Evolutionary conservation across 2,888 invertebrate genomes (phyloP).

Genomic region (Archaeoteleia sp.): DNA sequence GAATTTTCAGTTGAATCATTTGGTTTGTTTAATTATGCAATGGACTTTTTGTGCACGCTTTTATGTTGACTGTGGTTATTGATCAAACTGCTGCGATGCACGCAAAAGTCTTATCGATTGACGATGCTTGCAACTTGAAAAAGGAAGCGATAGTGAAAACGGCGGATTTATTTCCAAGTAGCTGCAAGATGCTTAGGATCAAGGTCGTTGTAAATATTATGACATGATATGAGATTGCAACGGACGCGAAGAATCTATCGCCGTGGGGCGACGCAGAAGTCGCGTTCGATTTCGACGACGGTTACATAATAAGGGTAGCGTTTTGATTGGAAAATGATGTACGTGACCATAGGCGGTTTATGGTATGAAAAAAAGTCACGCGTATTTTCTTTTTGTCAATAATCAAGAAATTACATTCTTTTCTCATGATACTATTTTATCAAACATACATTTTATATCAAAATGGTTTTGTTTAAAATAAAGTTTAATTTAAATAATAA

Average conservation of each 20-base stretch:
- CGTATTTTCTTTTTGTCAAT: neutral
- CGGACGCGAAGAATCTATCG: neutral
- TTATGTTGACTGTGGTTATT: conserved; percentile 16
- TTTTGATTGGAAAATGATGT: neutral
- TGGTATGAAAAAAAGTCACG: neutral
- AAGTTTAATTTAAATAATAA: too few relatives aligned
- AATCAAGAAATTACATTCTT: neutral
- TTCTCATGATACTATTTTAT: too few relatives aligned
- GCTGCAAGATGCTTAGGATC: conserved; percentile 12
- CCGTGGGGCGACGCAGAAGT: neutral
- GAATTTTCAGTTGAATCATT: too few relatives aligned
- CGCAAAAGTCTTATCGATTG: conserved; percentile 17
- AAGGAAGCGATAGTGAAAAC: conserved; percentile 13
- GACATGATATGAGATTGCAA: conserved; percentile 11
- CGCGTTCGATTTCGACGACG: neutral
- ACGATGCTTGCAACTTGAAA: conserved; percentile 16
- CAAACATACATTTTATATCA: too few relatives aligned
- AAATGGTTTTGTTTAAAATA: too few relatives aligned
- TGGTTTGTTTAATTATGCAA: too few relatives aligned
- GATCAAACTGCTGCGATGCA: conserved; percentile 23
- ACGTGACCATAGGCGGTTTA: neutral
- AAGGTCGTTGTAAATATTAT: conserved; percentile 25
- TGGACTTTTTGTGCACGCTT: too few relatives aligned
- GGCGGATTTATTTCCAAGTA: conserved; percentile 25
- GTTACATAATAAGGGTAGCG: neutral